Conservation (phyloP, 2,888 invertebrate species). For the Sphaerophoria taeniata region DNA sequence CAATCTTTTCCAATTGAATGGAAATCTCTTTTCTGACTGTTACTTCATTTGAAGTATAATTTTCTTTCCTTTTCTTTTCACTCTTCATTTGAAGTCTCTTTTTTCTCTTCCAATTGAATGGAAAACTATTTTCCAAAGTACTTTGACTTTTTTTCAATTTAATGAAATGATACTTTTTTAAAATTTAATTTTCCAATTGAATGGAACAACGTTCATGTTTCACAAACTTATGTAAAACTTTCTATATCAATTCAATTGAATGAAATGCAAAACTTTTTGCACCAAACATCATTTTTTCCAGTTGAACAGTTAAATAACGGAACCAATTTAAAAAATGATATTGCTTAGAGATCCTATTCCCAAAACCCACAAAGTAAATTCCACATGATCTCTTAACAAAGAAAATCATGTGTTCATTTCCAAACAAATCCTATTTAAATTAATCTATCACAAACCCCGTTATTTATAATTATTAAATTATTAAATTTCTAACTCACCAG, state of each 20-base stretch:
- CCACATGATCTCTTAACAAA: too few species aligned
- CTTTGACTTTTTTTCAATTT: conserved; percentile 30
- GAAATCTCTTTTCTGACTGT: conserved; percentile 19
- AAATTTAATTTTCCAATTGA: conserved; percentile 40
- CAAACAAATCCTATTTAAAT: too few species aligned
- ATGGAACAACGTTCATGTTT: conserved; percentile 22
- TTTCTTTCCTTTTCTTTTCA: conserved; percentile 18
- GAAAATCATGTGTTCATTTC: too few species aligned
- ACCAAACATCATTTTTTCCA: too few species aligned
- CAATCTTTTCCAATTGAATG: conserved; percentile 5
- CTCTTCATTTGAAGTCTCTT: conserved; percentile 17
- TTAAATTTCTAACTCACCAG: too few species aligned
- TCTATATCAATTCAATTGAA: neutral
- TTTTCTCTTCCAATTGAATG: neutral
- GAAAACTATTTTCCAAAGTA: conserved; percentile 12
- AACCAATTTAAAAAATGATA: too few species aligned
- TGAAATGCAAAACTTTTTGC: too few species aligned
- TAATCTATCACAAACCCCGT: too few species aligned
- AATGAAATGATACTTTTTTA: conserved; percentile 26
- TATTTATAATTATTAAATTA: too few species aligned
- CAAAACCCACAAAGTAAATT: too few species aligned
- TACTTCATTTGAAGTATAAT: conserved; percentile 15
- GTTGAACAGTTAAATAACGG: too few species aligned
- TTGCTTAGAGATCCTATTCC: too few species aligned
- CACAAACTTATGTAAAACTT: conserved; percentile 21